A percentile compares a stretch with the other conserved stretches of the same genome.
phyloP scores from a whole-genome alignment of 2,888 invertebrate genomes.

The Chironomus riparius region DNA sequence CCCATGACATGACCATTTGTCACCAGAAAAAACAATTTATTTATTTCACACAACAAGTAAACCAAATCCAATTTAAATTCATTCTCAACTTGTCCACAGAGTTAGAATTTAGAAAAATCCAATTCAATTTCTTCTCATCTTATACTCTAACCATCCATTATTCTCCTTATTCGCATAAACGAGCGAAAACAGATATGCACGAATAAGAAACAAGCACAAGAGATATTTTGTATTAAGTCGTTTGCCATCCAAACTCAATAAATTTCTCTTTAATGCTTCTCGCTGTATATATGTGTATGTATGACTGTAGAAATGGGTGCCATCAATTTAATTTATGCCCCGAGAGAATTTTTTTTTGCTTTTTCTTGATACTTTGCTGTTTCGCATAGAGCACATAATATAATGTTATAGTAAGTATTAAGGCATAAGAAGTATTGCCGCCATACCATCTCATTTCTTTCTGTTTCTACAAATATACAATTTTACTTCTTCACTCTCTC shows the following conservation, averaged over 20 bases:
- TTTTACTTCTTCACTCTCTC: too few species aligned
- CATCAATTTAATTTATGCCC: conserved; percentile 10
- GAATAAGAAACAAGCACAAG: not conserved
- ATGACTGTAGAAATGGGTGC: not conserved
- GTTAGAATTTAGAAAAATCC: too few species aligned
- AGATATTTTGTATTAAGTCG: conserved; percentile 16
- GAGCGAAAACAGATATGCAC: not conserved
- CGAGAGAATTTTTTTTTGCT: not conserved
- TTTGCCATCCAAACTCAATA: conserved; percentile 19
- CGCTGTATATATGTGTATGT: not conserved
- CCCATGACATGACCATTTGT: too few species aligned
- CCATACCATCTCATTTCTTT: too few species aligned
- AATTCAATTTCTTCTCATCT: too few species aligned
- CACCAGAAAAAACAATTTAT: too few species aligned
- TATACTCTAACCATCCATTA: too few species aligned
- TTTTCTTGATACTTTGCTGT: not conserved
- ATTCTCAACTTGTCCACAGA: too few species aligned
- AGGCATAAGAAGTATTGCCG: too few species aligned
- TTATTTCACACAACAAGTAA: too few species aligned
- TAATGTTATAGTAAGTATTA: not conserved
- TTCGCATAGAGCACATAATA: not conserved
- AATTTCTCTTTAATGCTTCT: conserved; percentile 18
- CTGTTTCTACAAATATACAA: too few species aligned
- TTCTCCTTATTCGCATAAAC: not conserved
- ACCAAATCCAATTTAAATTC: too few species aligned